A percentile compares a stretch with the other conserved stretches of the same genome.
These are phyloP conservation scores for Drosophila tristis DNA, from an alignment of 1,140 invertebrate genomes.

Conservation along the genomic window DNA sequence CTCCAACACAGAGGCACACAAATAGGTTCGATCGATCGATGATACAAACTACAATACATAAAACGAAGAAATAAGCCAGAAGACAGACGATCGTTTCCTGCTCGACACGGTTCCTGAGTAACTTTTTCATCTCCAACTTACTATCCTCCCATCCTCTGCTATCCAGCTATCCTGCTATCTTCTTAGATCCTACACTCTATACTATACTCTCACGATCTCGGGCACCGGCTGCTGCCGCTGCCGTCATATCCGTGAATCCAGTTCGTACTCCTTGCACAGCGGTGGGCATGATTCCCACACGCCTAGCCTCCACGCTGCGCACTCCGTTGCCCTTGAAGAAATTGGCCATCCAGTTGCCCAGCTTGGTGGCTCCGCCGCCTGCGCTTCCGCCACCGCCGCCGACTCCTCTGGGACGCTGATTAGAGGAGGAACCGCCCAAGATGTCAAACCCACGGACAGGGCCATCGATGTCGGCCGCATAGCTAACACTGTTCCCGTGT, in stretches of 20 bases:
- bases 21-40: constrained; percentile 37
- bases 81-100: constrained; percentile 72
- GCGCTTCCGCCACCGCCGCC: constrained; percentile 6
- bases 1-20: constrained; percentile 57
- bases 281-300: constrained; percentile 67
- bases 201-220: constrained; percentile 84
- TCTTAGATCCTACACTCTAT: constrained; percentile 45
- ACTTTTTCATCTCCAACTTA: constrained; percentile 45
- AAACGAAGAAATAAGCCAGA: constrained; percentile 73
- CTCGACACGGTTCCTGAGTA: constrained; percentile 78
- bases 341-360: constrained; percentile 65
- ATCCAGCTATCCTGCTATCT: constrained; percentile 9
- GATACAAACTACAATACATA: constrained; percentile 68
- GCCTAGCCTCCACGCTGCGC: constrained; percentile 59
- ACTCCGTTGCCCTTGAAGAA: constrained; percentile 60
- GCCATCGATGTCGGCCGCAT: constrained; percentile 73
- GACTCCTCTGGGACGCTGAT: constrained; percentile 22
- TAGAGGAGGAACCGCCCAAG: constrained; percentile 12
- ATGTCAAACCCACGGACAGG: constrained; percentile 28
- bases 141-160: constrained; percentile 5
- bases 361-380: constrained; percentile 35
- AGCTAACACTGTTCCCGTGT: constrained; percentile 80
- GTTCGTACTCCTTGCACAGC: constrained; percentile 63
- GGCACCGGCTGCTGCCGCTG: constrained; percentile 37
- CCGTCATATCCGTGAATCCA: constrained; percentile 69